These are phyloP conservation scores for Ptychodera flava DNA, from an alignment of 35 echinoderm and acorn worm species.

Conservation along the genomic window DNA sequence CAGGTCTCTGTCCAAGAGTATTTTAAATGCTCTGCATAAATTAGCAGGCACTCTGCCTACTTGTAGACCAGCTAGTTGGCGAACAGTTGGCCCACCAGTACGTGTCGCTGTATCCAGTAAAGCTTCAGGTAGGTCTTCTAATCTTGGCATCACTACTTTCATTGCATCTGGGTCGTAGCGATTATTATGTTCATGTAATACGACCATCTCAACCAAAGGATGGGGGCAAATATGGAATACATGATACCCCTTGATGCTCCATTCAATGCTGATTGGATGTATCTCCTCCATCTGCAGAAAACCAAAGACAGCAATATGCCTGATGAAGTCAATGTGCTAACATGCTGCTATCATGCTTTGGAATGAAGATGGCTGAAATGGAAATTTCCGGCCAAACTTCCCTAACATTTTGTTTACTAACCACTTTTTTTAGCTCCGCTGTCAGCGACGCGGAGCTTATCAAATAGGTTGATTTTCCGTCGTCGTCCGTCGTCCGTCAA, in stretches of 20 bases:
- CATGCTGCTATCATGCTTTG: not conserved
- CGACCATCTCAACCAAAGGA: not conserved
- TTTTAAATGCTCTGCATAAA: not conserved
- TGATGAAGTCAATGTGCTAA: not conserved
- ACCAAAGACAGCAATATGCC: no score
- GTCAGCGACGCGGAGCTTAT: no score
- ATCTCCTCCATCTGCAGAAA: not conserved
- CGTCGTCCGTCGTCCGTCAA: no score
- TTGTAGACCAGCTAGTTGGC: not conserved
- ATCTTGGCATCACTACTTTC: not conserved
- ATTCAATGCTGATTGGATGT: not conserved
- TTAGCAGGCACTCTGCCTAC: not conserved
- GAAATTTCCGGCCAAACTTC: not conserved
- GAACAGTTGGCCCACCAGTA: not conserved
- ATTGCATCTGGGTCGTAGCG: not conserved
- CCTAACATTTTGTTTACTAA: no score
- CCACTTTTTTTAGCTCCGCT: no score
- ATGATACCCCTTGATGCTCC: not conserved
- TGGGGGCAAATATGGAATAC: not conserved
- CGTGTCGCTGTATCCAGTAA: not conserved
- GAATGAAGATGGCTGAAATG: not conserved
- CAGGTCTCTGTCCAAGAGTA: not conserved
- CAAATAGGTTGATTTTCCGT: no score
- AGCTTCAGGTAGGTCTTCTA: not conserved
- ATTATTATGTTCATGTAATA: not conserved